Evolutionary conservation across 2,113 vertebrate genomes (phyloP), one percentile per base, ranked within the genome.

Genomic region (Ondatra zibethicus): DNA sequence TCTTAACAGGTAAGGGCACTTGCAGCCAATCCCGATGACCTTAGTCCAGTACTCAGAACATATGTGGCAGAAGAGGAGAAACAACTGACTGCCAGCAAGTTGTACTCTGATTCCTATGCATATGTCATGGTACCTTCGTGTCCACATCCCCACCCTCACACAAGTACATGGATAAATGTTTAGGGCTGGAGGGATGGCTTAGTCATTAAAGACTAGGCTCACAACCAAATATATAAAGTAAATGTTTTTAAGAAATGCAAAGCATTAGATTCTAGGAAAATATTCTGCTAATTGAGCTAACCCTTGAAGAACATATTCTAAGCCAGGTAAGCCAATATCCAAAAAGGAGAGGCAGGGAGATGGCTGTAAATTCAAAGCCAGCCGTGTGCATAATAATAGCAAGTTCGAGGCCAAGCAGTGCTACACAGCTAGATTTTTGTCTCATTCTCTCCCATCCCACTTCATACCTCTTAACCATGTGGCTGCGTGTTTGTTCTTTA

Each of bases 401-500:
- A 58, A 27, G 36, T 39, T 65, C 81, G 42, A 84, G 81, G 81
- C 81, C n/a, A 63, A 12, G 3, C 55, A 42, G n/a, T 16, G n/a
- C 23, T 61, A 29, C 58, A 63, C 9, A 84, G 13, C 13, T 61
- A 39, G 52, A 25, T 25, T 58, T 73, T 78, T 58, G 11, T 61
- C 52, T 39, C 36, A 58, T 36, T n/a, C 33, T 17, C 19, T n/a
- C 52, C 33, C 29, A 58, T 12, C 1, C 52, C 10, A n/a, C 50
- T 89, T 95, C 50, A 70, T 42, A 19, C 25, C 52, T 42, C 58
- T 75, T 12, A 96, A 65, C 9, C 42, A 72, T 66, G 47, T 88
- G 93, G 92, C 45, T 91, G 27, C 9, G 55, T 87, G 84, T 80
- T 97, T 91, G 91, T 12, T 66, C 77, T 77, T 86, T 50, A 47